Conservation (phyloP, 2,888 invertebrate genomes). For the Mamestra brassicae region DNA sequence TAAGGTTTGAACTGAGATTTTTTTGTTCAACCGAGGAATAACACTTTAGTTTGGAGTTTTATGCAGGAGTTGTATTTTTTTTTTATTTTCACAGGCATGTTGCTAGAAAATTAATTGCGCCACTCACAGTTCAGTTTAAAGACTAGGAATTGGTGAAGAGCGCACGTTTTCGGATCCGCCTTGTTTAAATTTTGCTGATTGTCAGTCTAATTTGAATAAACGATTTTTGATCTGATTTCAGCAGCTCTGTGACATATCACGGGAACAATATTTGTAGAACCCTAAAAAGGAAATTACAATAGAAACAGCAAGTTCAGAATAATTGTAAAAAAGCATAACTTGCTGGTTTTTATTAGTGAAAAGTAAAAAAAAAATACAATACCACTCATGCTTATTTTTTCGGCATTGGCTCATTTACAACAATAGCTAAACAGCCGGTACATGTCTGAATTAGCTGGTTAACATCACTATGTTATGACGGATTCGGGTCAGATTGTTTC, state of each 20-base stretch:
- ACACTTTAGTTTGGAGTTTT: neutral
- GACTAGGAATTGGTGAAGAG: too few species aligned
- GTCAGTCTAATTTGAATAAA: neutral
- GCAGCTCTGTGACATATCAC: neutral
- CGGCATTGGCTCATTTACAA: conserved; percentile 37
- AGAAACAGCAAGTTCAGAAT: too few species aligned
- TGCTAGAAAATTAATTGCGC: too few species aligned
- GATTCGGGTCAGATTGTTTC: conserved; percentile 58
- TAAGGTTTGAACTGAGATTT: conserved; percentile 4
- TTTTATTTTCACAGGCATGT: too few species aligned
- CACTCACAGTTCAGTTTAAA: neutral
- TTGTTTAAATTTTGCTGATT: too few species aligned
- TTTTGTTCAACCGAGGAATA: neutral
- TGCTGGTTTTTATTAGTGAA: neutral
- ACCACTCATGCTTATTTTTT: neutral
- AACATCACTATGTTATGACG: conserved; percentile 64
- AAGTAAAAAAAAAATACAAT: neutral
- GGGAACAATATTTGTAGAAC: neutral
- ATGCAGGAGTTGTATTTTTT: neutral
- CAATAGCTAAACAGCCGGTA: conserved; percentile 43
- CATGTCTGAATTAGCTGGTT: conserved; percentile 49
- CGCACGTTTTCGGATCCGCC: too few species aligned
- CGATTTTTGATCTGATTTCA: neutral
- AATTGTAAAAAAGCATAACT: neutral
- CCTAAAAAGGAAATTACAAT: neutral